Evolutionary conservation across 2,113 vertebrate genomes (phyloP), one percentile per base, ranked within the genome.

Genomic region (Serinus canaria): DNA sequence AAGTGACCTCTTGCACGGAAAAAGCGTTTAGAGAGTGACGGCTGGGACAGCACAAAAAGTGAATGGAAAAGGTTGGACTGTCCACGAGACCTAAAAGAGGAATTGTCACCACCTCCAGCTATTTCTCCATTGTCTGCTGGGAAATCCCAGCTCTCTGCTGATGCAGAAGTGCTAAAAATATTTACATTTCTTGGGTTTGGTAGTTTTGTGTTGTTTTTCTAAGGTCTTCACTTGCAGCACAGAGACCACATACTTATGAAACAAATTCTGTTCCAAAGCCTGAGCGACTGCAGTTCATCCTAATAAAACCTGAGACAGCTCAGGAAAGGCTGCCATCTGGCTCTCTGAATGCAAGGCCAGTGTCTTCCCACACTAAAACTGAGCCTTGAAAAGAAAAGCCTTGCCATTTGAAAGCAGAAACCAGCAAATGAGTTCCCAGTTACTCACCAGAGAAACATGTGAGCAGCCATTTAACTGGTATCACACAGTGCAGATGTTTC

Each of bases 71-170:
- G 79, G 20, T 16, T 68, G 30, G 13, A 47, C 14, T 68, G 27
- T 13, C 27, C 33, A n/a, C 0, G 0, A 67, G 47, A 50, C 25
- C 17, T 28, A 8, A 31, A 53, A 39, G 77, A 82, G 35, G 25
- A 87, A 59, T 4, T 56, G 62, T 18, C 28, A 63, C 39, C 56
- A 72, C 2, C 44, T 78, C 37, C 3, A n/a, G 31, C 17, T 30
- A 49, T 28, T 74, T 74, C 43, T 28, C 31, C 18, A 3, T 3
- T 55, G 25, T 22, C 69, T 70, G 3, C 16, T 1, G 3, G 39
- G 35, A 85, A 87, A 67, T 31, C 35, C 10, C 27, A 56, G 18
- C 30, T 50, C 23, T 68, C 21, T 37, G 22, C 37, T 73, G n/a
- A 37, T 73, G 37, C 35, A 31, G 21, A 87, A 82, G 20, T 47